phyloP scores from a whole-genome alignment of 2,888 invertebrate species.

The Amphimallon solstitiale region DNA sequence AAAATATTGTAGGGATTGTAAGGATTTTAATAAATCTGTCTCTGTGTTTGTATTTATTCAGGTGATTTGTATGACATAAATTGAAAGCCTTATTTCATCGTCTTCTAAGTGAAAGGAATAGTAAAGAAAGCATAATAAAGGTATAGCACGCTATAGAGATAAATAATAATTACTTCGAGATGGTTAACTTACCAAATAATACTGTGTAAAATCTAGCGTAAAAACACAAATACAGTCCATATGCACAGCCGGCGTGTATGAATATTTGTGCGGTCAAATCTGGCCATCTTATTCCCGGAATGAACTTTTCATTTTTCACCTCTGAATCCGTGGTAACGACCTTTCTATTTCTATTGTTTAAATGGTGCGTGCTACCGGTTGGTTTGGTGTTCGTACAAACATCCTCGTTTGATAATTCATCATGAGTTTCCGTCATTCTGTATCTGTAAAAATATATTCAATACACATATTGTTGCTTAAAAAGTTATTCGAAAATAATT shows the following conservation, averaged over 20 bases:
- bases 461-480: too few relatives aligned
- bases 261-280: conserved; percentile 76
- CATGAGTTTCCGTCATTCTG: conserved; percentile 43
- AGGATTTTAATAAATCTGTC: too few relatives aligned
- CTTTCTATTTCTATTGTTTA: conserved; percentile 17
- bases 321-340: conserved; percentile 12
- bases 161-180: too few relatives aligned
- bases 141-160: too few relatives aligned
- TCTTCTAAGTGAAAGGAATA: too few relatives aligned
- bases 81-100: too few relatives aligned
- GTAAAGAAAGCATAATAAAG: too few relatives aligned
- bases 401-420: conserved; percentile 39
- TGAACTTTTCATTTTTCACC: conserved; percentile 60
- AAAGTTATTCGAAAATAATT: too few relatives aligned
- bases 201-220: conserved; percentile 71
- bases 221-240: conserved; percentile 75
- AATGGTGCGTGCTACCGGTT: conserved; percentile 34
- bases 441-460: conserved; percentile 15
- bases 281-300: conserved; percentile 75
- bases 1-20: too few relatives aligned
- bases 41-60: too few relatives aligned
- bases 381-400: conserved; percentile 21
- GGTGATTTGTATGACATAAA: too few relatives aligned
- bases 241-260: conserved; percentile 75
- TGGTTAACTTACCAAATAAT: conserved; percentile 79